These are phyloP conservation scores for Trididemnum miniatum DNA, from an alignment of 23 tunicate genomes.

Conservation along the genomic window DNA sequence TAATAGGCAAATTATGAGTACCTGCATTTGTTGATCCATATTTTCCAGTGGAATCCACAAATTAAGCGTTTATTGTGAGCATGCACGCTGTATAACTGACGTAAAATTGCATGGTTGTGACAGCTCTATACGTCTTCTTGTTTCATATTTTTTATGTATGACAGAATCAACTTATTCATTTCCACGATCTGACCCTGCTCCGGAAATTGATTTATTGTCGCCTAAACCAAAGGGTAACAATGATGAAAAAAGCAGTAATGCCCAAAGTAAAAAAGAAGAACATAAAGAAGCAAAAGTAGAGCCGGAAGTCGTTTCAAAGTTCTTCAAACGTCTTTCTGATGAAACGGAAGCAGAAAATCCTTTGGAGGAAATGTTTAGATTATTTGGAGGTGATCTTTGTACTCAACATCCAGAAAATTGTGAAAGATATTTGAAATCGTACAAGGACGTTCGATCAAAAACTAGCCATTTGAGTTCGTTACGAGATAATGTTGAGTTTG, in stretches of 20 bases:
- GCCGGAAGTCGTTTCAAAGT: conserved; percentile 46
- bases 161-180: conserved; percentile 15
- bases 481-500: conserved; percentile 49
- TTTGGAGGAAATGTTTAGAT: conserved; percentile 85
- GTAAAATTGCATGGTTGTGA: too few species aligned
- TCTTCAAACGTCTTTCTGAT: conserved; percentile 23
- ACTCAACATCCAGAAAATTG: conserved; percentile 80
- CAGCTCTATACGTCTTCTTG: too few species aligned
- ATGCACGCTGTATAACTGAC: too few species aligned
- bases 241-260: not conserved
- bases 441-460: conserved; percentile 71
- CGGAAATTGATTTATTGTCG: not conserved
- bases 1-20: too few species aligned
- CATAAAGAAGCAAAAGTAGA: conserved; percentile 20
- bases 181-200: conserved; percentile 9
- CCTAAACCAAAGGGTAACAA: not conserved
- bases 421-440: conserved; percentile 75
- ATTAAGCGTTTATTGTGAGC: too few species aligned
- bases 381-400: conserved; percentile 74
- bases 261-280: not conserved
- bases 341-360: conserved; percentile 42
- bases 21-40: too few species aligned
- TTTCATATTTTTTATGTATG: too few species aligned
- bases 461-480: conserved; percentile 43
- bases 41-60: too few species aligned